Base-by-base conservation (phyloP, 2,797 vertebrate species). In the Microchirus variegatus region DNA sequence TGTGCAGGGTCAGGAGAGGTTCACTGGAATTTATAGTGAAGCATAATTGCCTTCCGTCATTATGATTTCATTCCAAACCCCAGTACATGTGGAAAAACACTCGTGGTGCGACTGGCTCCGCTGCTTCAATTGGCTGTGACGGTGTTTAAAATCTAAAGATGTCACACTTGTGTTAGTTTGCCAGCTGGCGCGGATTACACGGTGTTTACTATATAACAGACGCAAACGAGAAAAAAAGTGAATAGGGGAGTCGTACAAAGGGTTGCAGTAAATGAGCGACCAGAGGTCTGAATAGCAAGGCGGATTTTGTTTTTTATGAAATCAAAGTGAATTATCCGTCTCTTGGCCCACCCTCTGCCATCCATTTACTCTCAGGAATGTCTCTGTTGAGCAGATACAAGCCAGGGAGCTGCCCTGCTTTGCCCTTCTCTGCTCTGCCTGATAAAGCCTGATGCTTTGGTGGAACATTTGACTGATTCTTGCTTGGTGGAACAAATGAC, bases 401-500 rank as follows among this genome's bases (percentile, higher is more conserved):
- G 78, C 63, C 83, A 70, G 76, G 77, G 69, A 68, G 55, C 75
- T 78, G 76, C 81, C 76, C 77, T 66, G 55, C 67, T 67, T 73
- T 69, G 71, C 54, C 57, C 73, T 61, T 43, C 77, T 78, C 78
- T 80, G 85, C 78, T 85, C 80, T 87, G 80, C 85, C 78, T 87
- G 87, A 87, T 90, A 89, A 87, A 84, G 70, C 62, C 75, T 75
- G 63, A 70, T 67, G 67, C 74, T 74, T 67, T 54, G 64, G 75
- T 83, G 86, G 89, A 90, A 90, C 87, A 87, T 90, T 86, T 90
- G 87, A 90, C 78, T 81, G 77, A 77, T 59, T 82, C 81, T 80
- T 75, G 77, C 86, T 76, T 84, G 77, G 70, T 85, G 91, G 91
- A 93, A 92, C 80, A 90, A 89, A 92, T 93, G 82, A 93, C 90